Evolutionary conservation across 2,797 vertebrate species (phyloP), one percentile per base, ranked within the genome.

Genomic region (Notamacropus eugenii): DNA sequence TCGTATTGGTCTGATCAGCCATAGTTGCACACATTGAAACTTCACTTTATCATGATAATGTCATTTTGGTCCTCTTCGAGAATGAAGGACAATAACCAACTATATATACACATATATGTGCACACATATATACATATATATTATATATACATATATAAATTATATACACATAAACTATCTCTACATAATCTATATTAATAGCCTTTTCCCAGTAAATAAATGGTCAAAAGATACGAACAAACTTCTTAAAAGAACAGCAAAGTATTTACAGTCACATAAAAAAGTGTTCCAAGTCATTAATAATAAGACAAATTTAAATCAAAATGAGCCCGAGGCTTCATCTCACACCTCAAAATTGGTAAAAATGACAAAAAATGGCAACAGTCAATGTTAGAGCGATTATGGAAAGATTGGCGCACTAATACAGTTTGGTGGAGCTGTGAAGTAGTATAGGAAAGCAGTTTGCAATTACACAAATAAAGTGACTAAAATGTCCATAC

Each of bases 331-430:
- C 28, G 28, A 54, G 54, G 55, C 67, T 55, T 5, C 52, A 93
- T 67, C 94, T 91, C 52, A 90, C 55, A 93, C 34, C 31, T 93
- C 74, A 3, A 95, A 5, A 92, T 40, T n/a, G 34, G 24, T 40
- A 95, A 94, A 95, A 94, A 93, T 91, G 11, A 55, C 46, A 90
- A 90, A 90, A 90, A 28, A 28, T 90, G 27, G 31, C 59, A 62
- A 62, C 29, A 13, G 59, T 62, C 59, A 14, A 4, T 62, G 12
- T 62, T 62, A 31, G 31, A 62, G 29, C 0, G 58, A 31, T 59
- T 59, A 29, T 59, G 58, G 59, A 34, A 62, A 31, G 29, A 59
- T 12, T 29, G 58, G 29, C 11, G 3, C 3, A 67, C 14, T 67
- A 67, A n/a, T 8, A 14, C 31, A 67, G 31, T 19, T 67, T 67